Evolutionary conservation across 2,113 vertebrate genomes (phyloP).

Genomic region (Girardinichthys multiradiatus): DNA sequence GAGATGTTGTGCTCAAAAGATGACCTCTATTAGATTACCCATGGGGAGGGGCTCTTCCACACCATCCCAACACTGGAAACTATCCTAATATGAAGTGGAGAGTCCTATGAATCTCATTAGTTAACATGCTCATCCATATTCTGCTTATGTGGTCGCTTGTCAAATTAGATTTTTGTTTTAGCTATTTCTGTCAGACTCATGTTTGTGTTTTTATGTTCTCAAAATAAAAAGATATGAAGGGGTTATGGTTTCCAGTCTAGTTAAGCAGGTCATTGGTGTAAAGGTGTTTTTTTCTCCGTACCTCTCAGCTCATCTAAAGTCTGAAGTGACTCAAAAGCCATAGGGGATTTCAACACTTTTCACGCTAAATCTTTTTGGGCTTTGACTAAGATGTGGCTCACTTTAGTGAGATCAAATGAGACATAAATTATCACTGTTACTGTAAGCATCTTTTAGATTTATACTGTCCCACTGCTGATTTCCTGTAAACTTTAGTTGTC

Average conservation of each 20-base stretch:
- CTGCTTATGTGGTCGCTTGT: constrained; percentile 63
- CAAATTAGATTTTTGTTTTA: constrained; percentile 63
- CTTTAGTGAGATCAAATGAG: constrained; percentile 3
- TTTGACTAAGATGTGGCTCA: not conserved
- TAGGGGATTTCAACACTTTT: constrained; percentile 20
- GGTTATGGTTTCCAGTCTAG: constrained; percentile 22
- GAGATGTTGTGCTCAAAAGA: constrained; percentile 19
- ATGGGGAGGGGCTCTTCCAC: not conserved
- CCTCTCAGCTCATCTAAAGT: constrained; percentile 17
- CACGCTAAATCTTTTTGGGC: not conserved
- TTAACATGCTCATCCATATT: constrained; percentile 52
- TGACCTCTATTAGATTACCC: constrained; percentile 12
- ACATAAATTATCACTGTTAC: not conserved
- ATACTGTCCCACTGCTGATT: not conserved
- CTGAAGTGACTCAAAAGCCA: constrained; percentile 6
- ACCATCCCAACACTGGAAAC: constrained; percentile 25
- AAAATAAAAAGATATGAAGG: constrained; percentile 25
- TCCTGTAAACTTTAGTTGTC: constrained; percentile 33
- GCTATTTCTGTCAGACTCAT: constrained; percentile 9
- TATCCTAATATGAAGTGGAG: constrained; percentile 17
- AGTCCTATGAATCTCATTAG: constrained; percentile 70
- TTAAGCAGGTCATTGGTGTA: constrained; percentile 23
- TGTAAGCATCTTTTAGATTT: constrained; percentile 2
- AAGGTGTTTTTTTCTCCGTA: constrained; percentile 25
- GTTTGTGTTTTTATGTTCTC: constrained; percentile 23